Percentiles rank a stretch among this genome's conserved stretches.
phyloP scores from a whole-genome alignment of 2,888 invertebrate species.

The Zootermopsis nevadensis region DNA sequence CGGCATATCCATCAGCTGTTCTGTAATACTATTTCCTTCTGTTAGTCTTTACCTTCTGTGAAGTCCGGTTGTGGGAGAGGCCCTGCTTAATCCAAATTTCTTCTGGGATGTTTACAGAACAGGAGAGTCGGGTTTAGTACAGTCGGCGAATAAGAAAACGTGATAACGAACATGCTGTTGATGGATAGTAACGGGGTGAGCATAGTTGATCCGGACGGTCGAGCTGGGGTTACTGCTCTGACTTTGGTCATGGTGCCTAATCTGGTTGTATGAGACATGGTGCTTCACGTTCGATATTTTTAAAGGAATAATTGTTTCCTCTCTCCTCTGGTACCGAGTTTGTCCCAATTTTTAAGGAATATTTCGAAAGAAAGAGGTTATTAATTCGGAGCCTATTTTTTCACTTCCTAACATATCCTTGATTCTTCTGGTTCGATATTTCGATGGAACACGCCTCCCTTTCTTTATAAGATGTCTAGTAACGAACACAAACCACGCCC shows the following conservation, averaged over 20 bases:
- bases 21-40: neutral
- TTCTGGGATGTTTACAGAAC: slow-evolving; percentile 25
- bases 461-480: neutral
- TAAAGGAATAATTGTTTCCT: neutral
- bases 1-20: slow-evolving; percentile 23
- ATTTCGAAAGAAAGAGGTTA: no score
- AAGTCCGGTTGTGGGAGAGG: neutral
- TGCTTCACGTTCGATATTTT: neutral
- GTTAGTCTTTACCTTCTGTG: neutral
- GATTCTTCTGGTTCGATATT: neutral
- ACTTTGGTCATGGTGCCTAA: neutral
- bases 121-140: neutral
- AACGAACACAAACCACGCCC: slow-evolving; percentile 15
- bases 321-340: neutral
- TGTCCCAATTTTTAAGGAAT: neutral
- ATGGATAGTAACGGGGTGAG: neutral
- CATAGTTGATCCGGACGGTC: neutral
- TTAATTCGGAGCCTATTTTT: no score
- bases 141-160: neutral
- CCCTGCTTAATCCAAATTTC: slow-evolving; percentile 27
- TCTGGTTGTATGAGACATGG: slow-evolving; percentile 33
- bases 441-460: neutral
- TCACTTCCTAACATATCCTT: neutral
- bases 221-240: neutral
- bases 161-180: neutral